Conservation (phyloP, 92 coral and sea anemone genomes). For the Micromussa lordhowensis region DNA sequence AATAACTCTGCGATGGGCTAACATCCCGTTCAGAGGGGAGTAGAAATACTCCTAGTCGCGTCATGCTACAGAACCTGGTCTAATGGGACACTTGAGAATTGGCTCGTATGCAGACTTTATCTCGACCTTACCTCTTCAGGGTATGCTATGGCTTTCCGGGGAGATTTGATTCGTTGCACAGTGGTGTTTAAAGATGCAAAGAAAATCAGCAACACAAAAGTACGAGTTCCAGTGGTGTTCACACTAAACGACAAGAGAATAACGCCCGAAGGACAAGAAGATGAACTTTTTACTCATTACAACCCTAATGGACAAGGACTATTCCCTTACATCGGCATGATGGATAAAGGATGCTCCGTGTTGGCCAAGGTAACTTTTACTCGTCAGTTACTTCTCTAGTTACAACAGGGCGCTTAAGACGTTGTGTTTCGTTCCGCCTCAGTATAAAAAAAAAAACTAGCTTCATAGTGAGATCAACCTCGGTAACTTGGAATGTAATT, state of each 20-base stretch:
- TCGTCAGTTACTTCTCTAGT: neutral
- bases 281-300: neutral
- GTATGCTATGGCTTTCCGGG: neutral
- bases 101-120: too few relatives aligned
- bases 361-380: neutral
- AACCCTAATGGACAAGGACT: neutral
- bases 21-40: too few relatives aligned
- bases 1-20: too few relatives aligned
- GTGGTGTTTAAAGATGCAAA: neutral
- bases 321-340: neutral
- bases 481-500: too few relatives aligned
- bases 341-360: slow-evolving; percentile 2
- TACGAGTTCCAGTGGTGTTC: neutral
- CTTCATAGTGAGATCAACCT: too few relatives aligned
- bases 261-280: neutral
- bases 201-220: neutral
- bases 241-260: neutral
- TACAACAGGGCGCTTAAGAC: neutral
- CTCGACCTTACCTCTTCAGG: neutral
- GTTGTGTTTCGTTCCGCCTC: neutral
- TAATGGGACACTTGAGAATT: too few relatives aligned
- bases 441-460: neutral
- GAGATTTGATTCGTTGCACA: slow-evolving; percentile 2
- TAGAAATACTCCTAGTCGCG: too few relatives aligned
- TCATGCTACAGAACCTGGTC: too few relatives aligned